Evolutionary conservation across 2,888 invertebrate species (phyloP).

Genomic region (Acanthoscelides obtectus): DNA sequence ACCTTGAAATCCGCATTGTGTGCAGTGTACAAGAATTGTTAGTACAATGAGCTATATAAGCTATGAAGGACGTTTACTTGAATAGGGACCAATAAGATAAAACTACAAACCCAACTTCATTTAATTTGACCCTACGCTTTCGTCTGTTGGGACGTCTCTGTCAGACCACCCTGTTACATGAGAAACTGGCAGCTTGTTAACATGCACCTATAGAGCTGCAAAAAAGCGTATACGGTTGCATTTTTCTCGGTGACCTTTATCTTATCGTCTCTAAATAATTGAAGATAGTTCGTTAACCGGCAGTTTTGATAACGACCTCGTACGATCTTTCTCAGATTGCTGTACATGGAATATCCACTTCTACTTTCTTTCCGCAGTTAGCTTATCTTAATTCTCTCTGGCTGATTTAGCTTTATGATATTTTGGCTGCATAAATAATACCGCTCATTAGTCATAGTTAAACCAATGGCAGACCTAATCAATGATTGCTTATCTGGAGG

Average conservation of each 20-base stretch:
- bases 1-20: too few species aligned
- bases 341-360: neutral
- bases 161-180: neutral
- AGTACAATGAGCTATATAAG: too few species aligned
- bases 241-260: slow-evolving; percentile 22
- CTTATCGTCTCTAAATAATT: slow-evolving; percentile 22
- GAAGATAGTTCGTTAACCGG: neutral
- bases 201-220: neutral
- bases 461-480: too few species aligned
- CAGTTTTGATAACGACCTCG: neutral
- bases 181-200: neutral
- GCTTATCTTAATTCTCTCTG: neutral
- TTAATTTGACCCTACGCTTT: too few species aligned
- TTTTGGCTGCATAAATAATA: too few species aligned
- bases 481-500: too few species aligned
- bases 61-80: too few species aligned
- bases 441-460: too few species aligned
- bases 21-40: too few species aligned
- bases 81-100: too few species aligned
- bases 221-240: slow-evolving; percentile 3
- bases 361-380: neutral
- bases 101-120: too few species aligned
- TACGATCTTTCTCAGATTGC: neutral
- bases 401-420: neutral
- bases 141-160: too few species aligned